A percentile compares a stretch with the other conserved stretches of the same genome.
Evolutionary conservation across 2,113 vertebrate species (phyloP).

Genomic region (Trochalopteron elliotii): DNA sequence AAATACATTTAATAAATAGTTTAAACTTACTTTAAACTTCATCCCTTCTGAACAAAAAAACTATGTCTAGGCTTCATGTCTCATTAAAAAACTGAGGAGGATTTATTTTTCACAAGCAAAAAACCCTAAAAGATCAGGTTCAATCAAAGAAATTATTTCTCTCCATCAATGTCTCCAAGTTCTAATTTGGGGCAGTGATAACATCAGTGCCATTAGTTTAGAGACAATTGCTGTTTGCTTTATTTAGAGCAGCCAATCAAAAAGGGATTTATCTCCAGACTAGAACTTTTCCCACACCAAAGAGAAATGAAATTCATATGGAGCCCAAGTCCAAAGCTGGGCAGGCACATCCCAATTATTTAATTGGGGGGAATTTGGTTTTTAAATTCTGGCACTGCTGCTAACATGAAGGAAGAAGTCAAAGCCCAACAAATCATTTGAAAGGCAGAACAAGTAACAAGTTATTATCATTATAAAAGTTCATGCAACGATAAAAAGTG

Average conservation of each 20-base stretch:
- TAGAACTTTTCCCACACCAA: not conserved
- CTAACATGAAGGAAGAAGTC: not conserved
- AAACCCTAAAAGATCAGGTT: not conserved
- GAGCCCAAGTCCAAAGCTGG: not conserved
- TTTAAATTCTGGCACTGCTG: not conserved
- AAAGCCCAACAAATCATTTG: not conserved
- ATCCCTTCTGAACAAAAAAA: not conserved
- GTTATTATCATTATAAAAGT: not conserved
- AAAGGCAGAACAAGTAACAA: not conserved
- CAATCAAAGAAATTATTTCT: not conserved
- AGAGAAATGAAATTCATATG: not conserved
- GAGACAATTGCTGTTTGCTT: not conserved
- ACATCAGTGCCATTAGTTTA: not conserved
- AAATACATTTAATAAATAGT: not conserved
- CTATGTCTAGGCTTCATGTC: not conserved
- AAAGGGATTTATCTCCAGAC: slow-evolving; percentile 10
- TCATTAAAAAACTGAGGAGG: not conserved
- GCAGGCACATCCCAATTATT: not conserved
- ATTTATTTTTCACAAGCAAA: not conserved
- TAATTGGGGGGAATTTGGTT: not conserved
- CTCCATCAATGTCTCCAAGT: not conserved
- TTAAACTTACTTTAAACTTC: not conserved
- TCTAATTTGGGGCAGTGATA: not conserved
- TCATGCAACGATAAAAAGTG: not conserved
- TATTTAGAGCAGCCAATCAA: not conserved